Conservation (phyloP, 2,113 vertebrate genomes). For the Triplophysa siluroides region DNA sequence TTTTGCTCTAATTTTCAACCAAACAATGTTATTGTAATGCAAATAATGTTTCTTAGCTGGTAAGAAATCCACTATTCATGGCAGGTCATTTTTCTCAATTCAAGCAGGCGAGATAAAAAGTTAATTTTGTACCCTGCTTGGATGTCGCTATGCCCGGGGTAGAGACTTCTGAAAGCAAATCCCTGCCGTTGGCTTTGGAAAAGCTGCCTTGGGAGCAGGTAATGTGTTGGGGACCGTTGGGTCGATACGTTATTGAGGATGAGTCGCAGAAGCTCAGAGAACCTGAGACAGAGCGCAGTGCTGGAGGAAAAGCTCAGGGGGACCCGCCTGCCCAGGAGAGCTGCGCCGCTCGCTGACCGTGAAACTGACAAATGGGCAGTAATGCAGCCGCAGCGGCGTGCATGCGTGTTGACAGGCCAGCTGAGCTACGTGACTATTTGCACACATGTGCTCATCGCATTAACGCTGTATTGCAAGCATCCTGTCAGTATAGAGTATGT, state of each 20-base stretch:
- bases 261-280: conserved; percentile 8
- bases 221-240: conserved; percentile 19
- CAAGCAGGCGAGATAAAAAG: neutral
- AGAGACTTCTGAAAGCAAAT: conserved; percentile 10
- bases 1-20: too few relatives aligned
- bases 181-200: conserved; percentile 3
- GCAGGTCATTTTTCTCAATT: neutral
- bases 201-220: conserved; percentile 29
- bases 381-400: conserved; percentile 21
- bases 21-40: neutral
- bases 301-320: neutral
- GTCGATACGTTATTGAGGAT: conserved; percentile 54
- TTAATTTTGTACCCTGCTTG: neutral
- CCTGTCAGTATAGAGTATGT: neutral
- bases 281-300: conserved; percentile 7
- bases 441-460: conserved; percentile 19
- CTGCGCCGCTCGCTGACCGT: conserved; percentile 34
- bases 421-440: neutral
- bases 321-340: neutral
- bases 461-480: neutral
- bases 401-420: conserved; percentile 25
- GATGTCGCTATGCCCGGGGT: neutral
- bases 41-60: too few relatives aligned
- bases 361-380: conserved; percentile 51
- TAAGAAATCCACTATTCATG: neutral